Evolutionary conservation across 2,113 vertebrate species (phyloP).

Genomic region (Galemys pyrenaicus): DNA sequence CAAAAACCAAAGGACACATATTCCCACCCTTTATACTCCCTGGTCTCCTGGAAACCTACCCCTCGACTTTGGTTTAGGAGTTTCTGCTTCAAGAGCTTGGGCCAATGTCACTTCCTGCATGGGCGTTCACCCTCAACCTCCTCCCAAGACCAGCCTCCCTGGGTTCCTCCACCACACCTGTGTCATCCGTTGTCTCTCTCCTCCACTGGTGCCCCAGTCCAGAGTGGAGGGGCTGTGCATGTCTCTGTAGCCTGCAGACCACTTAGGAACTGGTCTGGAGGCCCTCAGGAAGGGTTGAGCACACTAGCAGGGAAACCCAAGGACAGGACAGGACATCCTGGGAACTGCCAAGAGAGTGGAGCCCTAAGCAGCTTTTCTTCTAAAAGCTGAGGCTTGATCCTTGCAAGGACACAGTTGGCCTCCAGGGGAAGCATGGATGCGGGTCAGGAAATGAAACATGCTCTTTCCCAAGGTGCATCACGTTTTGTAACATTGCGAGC

Average conservation of each 20-base stretch:
- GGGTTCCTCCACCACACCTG: rapidly evolving
- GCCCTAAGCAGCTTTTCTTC: background rate
- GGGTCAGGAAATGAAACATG: too few relatives aligned
- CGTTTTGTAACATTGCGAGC: rapidly evolving
- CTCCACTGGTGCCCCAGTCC: rapidly evolving
- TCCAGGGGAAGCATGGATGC: rapidly evolving
- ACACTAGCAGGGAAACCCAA: rapidly evolving
- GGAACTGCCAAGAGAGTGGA: background rate
- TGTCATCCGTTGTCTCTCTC: background rate
- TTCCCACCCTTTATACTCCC: background rate
- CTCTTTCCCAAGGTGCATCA: background rate
- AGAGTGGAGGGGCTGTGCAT: too few relatives aligned
- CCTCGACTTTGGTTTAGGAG: too few relatives aligned
- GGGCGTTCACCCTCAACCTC: background rate
- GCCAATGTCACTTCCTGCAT: background rate
- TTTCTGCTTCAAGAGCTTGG: background rate
- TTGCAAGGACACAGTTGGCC: background rate
- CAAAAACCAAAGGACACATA: background rate
- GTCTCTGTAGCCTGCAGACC: background rate
- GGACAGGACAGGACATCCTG: rapidly evolving
- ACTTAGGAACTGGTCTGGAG: background rate
- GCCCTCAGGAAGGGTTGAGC: rapidly evolving
- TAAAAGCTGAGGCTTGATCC: background rate
- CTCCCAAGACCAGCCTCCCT: background rate
- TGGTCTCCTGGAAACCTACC: background rate